Evolutionary conservation across 2,113 vertebrate genomes (phyloP), one percentile per base, ranked within the genome.

Genomic region (Microcebus jonahi): DNA sequence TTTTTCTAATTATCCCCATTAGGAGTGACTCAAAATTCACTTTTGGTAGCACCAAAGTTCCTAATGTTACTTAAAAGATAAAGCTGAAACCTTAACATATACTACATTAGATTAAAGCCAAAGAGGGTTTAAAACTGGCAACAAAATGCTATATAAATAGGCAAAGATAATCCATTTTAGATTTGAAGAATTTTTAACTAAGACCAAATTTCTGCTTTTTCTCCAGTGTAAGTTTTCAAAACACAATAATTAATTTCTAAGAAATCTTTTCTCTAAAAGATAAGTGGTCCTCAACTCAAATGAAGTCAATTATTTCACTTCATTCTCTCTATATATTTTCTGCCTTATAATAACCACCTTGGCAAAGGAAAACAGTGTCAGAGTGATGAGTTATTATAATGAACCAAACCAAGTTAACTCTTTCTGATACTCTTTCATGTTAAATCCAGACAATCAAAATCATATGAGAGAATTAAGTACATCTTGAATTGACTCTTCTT

Each of bases 301-400:
- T 63, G 55, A 97, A 82, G 10, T 81, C 50, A 92, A 79, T 90
- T 95, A 90, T 48, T 95, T 91, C 45, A 95, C 76, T 88, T 95
- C 20, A 45, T 75, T 29, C 36, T 75, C 31, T 57, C 67, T 80
- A 75, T 18, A 75, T 50, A 96, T 80, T 68, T 83, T 71, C 36
- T 10, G 27, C 57, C 39, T 34, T 76, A 86, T 84, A 96, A 81
- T 87, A 90, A 90, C 9, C 13, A 92, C 11, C 21, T 85, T 77
- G 67, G 48, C 39, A 92, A 96, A 91, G 67, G 48, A 89, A 94
- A 95, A 63, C 61, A 36, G 20, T 67, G 21, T 87, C 63, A 90
- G 10, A 68, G 17, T 53, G 12, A 70, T 68, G 5, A 96, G 71
- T 77, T 77, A 91, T 53, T 95, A 75, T 20, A 90, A 63, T 39